phyloP scores from a whole-genome alignment of 2,113 vertebrate genomes.

The Copsychus sechellarum region DNA sequence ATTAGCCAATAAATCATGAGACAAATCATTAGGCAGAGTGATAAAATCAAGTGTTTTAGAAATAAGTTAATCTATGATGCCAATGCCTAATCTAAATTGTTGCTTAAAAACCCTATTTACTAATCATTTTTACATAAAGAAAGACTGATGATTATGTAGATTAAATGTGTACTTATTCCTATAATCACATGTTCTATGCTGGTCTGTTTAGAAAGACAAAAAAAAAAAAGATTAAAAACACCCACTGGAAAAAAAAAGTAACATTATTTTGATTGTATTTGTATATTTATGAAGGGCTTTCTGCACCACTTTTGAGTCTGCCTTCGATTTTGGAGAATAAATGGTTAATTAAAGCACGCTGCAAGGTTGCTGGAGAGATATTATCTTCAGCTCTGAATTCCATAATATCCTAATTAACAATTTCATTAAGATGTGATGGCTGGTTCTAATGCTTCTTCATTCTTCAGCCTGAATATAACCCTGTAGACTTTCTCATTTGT shows the following conservation, averaged over 20 bases:
- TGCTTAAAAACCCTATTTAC: slow-evolving; percentile 81
- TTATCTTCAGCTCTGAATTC: slow-evolving; percentile 63
- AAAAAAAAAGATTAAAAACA: background rate
- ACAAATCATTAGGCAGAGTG: slow-evolving; percentile 84
- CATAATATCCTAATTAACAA: slow-evolving; percentile 78
- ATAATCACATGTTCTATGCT: slow-evolving; percentile 54
- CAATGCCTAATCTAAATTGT: slow-evolving; percentile 82
- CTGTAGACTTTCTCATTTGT: slow-evolving; percentile 80
- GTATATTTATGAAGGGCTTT: background rate
- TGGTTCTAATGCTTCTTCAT: slow-evolving; percentile 65
- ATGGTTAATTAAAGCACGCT: slow-evolving; percentile 66
- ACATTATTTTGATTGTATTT: background rate
- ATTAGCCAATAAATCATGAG: slow-evolving; percentile 84
- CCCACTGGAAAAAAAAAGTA: background rate
- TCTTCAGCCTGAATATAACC: slow-evolving; percentile 74
- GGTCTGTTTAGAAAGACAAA: slow-evolving; percentile 1
- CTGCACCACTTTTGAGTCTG: background rate
- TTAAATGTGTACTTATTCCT: slow-evolving; percentile 78
- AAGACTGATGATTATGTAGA: slow-evolving; percentile 81
- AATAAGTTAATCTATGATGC: slow-evolving; percentile 84
- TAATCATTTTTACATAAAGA: slow-evolving; percentile 83
- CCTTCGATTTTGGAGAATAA: slow-evolving; percentile 1
- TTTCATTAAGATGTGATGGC: slow-evolving; percentile 72
- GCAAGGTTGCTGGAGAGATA: slow-evolving; percentile 33
- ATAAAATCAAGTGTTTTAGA: slow-evolving; percentile 87